Base-by-base conservation (phyloP, 2,113 vertebrate genomes). In the Petroica traversi region DNA sequence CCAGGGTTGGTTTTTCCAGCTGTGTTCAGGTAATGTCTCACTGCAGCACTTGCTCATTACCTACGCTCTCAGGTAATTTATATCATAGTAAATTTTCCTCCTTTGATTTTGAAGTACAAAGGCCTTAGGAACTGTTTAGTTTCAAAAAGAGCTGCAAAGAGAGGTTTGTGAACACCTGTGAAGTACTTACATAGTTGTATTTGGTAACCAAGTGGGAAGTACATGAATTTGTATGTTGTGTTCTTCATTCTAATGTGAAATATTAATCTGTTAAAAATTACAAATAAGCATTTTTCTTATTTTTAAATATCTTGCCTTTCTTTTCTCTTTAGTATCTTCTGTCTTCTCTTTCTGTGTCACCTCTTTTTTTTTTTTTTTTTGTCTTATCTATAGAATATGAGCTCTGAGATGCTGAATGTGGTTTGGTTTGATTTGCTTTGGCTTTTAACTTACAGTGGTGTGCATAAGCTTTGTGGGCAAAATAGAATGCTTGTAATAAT, bases 51-150 rank as follows among this genome's bases (percentile, higher is more conserved):
- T 85, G 40, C 36, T 94, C 25, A 63, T 92, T 92, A 45, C 58
- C 75, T 88, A 49, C 72, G 26, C 8, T 83, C 51, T 90, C 72
- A 77, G 46, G 83, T 84, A 95, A 74, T 92, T 84, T 76, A 51
- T 62, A 55, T 57, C 26, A n/a, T 10, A 73, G 75, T 66, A 77
- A 73, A 85, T 52, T 74, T 40, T 85, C 43, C 31, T 85, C 22
- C 82, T 90, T 94, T 94, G 71, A 77, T 92, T 76, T 85, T 59
- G 34, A 92, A 88, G 59, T 85, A 69, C 62, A 93, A 85, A 83
- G 54, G 31, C 67, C 46, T 71, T 66, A 78, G 23, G n/a, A 80
- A 62, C 34, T 77, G 63, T 76, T 85, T 41, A 54, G 54, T 87
- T 89, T 74, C 71, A 73, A 59, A 92, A 69, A 28, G 31, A 76